A percentile compares a stretch with the other conserved stretches of the same genome.
These are phyloP conservation scores for Pachyuromys duprasi DNA, from an alignment of 2,797 vertebrate species.

Conservation along the genomic window DNA sequence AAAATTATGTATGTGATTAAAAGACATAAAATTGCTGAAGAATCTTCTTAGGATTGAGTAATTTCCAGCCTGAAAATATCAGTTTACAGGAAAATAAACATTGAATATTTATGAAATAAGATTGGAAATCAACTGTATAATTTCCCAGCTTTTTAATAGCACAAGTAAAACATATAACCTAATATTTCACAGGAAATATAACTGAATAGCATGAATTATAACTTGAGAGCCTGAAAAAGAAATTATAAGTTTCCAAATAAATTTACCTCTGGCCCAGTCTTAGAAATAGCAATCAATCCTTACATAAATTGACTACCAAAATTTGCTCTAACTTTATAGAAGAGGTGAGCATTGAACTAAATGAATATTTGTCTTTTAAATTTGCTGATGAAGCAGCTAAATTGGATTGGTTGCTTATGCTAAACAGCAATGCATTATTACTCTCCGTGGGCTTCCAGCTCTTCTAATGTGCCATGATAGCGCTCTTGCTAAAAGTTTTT, in stretches of 20 bases:
- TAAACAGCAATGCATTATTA: slow-evolving; percentile 48
- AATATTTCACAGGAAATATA: slow-evolving; percentile 56
- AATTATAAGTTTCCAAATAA: slow-evolving; percentile 56
- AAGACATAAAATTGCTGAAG: slow-evolving; percentile 5
- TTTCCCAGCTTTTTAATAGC: slow-evolving; percentile 58
- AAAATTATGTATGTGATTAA: slow-evolving; percentile 46
- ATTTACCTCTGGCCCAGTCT: slow-evolving; percentile 38
- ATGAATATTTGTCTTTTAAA: slow-evolving; percentile 42
- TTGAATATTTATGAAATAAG: slow-evolving; percentile 79
- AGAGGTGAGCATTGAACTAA: slow-evolving; percentile 21
- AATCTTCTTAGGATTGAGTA: not conserved
- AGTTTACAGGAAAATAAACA: slow-evolving; percentile 64
- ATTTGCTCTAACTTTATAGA: slow-evolving; percentile 16
- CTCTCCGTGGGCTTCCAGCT: not conserved
- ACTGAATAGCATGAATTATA: slow-evolving; percentile 47
- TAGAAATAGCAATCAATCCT: slow-evolving; percentile 15
- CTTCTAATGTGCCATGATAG: not conserved
- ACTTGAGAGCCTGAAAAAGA: slow-evolving; percentile 17
- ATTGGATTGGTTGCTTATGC: slow-evolving; percentile 68
- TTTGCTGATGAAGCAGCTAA: slow-evolving; percentile 67
- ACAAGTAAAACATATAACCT: slow-evolving; percentile 38
- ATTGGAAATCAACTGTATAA: slow-evolving; percentile 58
- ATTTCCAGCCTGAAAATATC: slow-evolving; percentile 35
- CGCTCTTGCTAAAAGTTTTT: slow-evolving; percentile 38
- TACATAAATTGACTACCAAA: slow-evolving; percentile 11